Conservation (phyloP, 2,113 vertebrate genomes). For the Mirounga angustirostris region DNA sequence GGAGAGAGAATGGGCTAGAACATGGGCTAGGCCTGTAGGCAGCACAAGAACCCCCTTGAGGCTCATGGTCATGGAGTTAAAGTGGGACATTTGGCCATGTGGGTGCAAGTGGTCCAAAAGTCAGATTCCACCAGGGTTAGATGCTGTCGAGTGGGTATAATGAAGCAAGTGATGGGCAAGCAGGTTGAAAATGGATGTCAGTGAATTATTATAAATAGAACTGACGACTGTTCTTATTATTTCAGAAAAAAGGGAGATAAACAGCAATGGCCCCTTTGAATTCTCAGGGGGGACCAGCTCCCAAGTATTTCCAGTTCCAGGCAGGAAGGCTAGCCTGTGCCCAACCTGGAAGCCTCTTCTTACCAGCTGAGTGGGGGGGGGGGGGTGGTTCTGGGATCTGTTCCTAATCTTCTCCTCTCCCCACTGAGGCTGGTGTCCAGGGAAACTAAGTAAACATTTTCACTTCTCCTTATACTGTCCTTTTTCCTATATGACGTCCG, state of each 20-base stretch:
- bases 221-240: background rate
- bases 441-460: background rate
- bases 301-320: background rate
- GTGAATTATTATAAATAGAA: background rate
- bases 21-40: background rate
- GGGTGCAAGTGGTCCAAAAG: background rate
- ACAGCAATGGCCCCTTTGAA: background rate
- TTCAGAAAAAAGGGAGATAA: background rate
- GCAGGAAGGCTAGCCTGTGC: background rate
- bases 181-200: background rate
- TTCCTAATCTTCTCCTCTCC: background rate
- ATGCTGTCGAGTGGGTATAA: background rate
- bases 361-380: background rate
- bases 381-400: background rate
- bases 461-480: background rate
- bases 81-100: background rate
- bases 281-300: background rate
- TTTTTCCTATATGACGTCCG: background rate
- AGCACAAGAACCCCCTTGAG: background rate
- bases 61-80: background rate
- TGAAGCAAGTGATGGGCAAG: background rate
- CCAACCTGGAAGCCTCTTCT: background rate
- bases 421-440: background rate
- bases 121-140: background rate
- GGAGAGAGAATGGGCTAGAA: background rate